Conservation (phyloP, 1,140 invertebrate species). For the Phenacoccus solenopsis region DNA sequence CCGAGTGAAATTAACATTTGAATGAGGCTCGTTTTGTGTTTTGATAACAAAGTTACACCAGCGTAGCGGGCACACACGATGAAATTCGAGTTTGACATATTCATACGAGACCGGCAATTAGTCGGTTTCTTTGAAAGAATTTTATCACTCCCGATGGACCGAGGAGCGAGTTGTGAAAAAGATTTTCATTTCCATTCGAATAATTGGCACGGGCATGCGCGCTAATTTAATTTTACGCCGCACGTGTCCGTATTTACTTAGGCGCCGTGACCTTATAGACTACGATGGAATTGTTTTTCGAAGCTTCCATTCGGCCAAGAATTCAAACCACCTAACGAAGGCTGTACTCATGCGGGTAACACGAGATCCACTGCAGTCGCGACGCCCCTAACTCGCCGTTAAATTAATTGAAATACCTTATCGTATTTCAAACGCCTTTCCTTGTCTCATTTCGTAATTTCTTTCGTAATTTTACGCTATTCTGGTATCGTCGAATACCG, state of each 20-base stretch:
- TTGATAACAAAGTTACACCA: background rate
- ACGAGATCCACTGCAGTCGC: too few relatives aligned
- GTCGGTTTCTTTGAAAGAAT: background rate
- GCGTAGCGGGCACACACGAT: background rate
- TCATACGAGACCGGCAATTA: constrained; percentile 1
- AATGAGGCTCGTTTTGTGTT: background rate
- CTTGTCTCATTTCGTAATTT: too few relatives aligned
- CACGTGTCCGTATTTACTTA: background rate
- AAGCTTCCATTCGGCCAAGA: too few relatives aligned
- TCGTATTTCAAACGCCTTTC: too few relatives aligned
- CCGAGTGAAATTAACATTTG: background rate
- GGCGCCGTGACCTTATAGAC: background rate
- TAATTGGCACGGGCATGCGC: background rate
- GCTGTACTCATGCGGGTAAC: too few relatives aligned
- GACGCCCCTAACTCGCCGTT: too few relatives aligned
- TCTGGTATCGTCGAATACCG: too few relatives aligned
- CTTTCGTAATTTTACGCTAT: too few relatives aligned
- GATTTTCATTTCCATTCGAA: constrained; percentile 2
- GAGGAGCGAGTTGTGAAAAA: background rate
- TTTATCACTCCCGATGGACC: background rate
- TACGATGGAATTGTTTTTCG: too few relatives aligned
- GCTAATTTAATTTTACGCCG: background rate
- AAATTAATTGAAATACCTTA: too few relatives aligned
- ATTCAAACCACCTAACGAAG: too few relatives aligned
- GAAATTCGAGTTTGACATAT: constrained; percentile 2